Base-by-base conservation (phyloP, 1,140 invertebrate genomes). In the Himalopsyche phryganea region DNA sequence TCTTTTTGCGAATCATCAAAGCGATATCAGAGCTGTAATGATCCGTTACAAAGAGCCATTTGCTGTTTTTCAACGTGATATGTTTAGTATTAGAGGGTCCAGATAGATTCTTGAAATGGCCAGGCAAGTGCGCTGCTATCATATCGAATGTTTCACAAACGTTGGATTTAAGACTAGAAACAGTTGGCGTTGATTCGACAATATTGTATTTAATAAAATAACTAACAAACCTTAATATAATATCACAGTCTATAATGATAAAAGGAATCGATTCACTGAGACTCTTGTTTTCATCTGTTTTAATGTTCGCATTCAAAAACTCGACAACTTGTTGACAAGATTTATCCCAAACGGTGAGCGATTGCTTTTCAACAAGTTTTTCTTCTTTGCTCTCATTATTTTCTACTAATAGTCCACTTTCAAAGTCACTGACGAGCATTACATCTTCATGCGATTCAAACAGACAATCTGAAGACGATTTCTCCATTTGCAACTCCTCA, bases 381-480 rank as follows among this genome's bases (percentile, higher is more conserved):
- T n/a, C 9, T 15, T 2, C 5, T 10, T 13, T 41, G 3, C 9
- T 7, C 17, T 23, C 28, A 41, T 41, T 42, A 14, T 46, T 28
- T 57, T 56, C 28, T 44, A 42, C 59, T 23, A 55, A 23, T 13
- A 61, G 40, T 5, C 66, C 58, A 36, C 65, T 63, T 61, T 74
- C 69, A 60, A 74, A 74, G 63, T 71, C 69, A 61, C 66, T 69
- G 40, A 72, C 72, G 19, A 75, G 59, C 46, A 72, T 70, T 53
- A 63, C 67, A 46, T 65, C 67, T 49, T 75, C 71, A 10, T 66
- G 63, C 1, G 61, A 67, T 50, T 66, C 50, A 42, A 74, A 75
- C 48, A 42, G 68, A 70, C 58, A 68, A 68, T 70, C 71, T 74
- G 61, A 60, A 76, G 73, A 49, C 47, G n/a, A 18, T 13, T 23